Evolutionary conservation across 2,888 invertebrate species (phyloP).

Genomic region (Drosophila kuntzei): DNA sequence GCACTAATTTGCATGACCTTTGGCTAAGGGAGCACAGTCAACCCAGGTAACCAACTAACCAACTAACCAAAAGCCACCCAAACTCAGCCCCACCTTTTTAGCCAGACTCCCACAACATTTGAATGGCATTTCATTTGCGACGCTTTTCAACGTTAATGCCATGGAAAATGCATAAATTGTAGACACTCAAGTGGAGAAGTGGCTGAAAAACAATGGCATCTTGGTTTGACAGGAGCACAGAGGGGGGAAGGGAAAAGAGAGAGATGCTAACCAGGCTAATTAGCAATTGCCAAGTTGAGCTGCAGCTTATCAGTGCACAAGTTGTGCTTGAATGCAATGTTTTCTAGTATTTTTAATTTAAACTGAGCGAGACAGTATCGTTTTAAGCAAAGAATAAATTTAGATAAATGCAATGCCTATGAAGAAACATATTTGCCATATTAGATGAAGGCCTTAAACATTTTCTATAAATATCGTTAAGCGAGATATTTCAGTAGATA

Average conservation of each 20-base stretch:
- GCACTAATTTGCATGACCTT: slow-evolving; percentile 78
- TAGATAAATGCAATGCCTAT: background rate
- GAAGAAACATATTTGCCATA: no score
- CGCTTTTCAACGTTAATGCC: slow-evolving; percentile 73
- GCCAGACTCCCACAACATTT: slow-evolving; percentile 40
- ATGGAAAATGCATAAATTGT: slow-evolving; percentile 78
- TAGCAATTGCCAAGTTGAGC: slow-evolving; percentile 57
- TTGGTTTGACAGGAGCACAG: background rate
- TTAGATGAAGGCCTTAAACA: no score
- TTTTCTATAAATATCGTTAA: no score
- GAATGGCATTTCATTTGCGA: slow-evolving; percentile 77
- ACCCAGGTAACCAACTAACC: slow-evolving; percentile 68
- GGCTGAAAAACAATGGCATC: slow-evolving; percentile 61
- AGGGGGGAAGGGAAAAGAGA: background rate
- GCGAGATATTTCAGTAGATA: no score
- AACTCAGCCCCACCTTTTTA: slow-evolving; percentile 6
- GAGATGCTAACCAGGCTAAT: slow-evolving; percentile 46
- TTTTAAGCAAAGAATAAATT: background rate
- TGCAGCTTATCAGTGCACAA: slow-evolving; percentile 63
- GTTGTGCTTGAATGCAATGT: slow-evolving; percentile 36
- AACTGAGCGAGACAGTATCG: background rate
- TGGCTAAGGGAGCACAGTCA: slow-evolving; percentile 34
- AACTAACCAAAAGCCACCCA: slow-evolving; percentile 39
- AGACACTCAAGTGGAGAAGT: slow-evolving; percentile 62
- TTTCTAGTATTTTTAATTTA: slow-evolving; percentile 13